Base-by-base conservation (phyloP, 1,140 invertebrate species). In the Episyrphus balteatus region DNA sequence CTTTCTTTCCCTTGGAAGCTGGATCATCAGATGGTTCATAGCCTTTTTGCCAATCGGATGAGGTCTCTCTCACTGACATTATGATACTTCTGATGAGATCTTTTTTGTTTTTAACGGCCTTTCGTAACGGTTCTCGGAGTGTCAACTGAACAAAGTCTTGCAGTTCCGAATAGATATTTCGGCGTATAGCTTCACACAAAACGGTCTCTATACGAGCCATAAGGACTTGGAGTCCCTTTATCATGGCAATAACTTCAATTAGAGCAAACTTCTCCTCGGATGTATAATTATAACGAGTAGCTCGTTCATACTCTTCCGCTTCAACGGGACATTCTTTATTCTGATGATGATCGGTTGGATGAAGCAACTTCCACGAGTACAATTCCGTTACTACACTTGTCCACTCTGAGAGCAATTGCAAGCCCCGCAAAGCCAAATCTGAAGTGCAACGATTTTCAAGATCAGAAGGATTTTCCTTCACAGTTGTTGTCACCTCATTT, bases 171-270 rank as follows among this genome's bases (percentile, higher is more conserved):
- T 98, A 99, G 55, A 99, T 94, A 67, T 92, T 89, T 32, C 88
- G 73, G 31, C 93, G 73, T 37, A 98, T 98, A 0, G 95, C 92
- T 69, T 98, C 93, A 31, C 91, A 91, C 64, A 99, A 94, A 1
- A 97, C 91, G 0, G 92, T 92, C 74, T 99, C 96, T 83, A 99
- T 98, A 41, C 94, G 75, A 6, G 92, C 86, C 89, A 99, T 94
- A 36, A 99, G 71, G 31, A 96, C 88, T 73, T 99, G 96, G 9
- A 99, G 75, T 2, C 95, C 94, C 75, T 99, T 99, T 54, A 99
- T 97, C 94, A 99, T 98, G 1, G 95, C 92, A 55, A 99, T 97
- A 14, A 98, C 88, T 75, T 99, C 94, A 54, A 99, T 96, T 34
- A 99, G 73, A 7, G 94, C 94, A 73, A 95, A 95, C 69, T 99